phyloP scores from a whole-genome alignment of 2,113 vertebrate species.

The Sceloporus undulatus region DNA sequence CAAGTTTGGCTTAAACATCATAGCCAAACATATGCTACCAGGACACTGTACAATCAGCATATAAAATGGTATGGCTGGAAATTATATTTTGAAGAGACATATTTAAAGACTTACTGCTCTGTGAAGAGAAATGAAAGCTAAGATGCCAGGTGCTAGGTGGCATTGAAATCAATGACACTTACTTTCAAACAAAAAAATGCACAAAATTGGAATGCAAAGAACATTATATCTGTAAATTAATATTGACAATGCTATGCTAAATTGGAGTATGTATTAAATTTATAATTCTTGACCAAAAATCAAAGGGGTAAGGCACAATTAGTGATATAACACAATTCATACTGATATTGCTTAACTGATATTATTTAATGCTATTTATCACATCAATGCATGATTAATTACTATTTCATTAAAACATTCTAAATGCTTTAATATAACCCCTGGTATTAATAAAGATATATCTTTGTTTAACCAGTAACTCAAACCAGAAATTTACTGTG shows the following conservation, averaged over 20 bases:
- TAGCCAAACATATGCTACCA: not conserved
- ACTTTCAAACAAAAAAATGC: not conserved
- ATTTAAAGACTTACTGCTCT: not conserved
- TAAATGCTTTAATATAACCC: not conserved
- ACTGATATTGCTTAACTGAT: conserved; percentile 1
- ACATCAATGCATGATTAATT: not conserved
- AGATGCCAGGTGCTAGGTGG: not conserved
- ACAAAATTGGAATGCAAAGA: not conserved
- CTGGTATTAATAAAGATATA: accelerated
- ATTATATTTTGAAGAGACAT: not conserved
- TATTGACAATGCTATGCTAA: not conserved
- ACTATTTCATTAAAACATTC: not conserved
- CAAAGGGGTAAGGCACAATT: not conserved
- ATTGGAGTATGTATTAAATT: not conserved
- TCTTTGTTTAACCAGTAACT: accelerated
- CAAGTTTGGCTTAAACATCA: not conserved
- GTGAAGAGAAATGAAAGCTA: not conserved
- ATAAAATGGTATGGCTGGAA: not conserved
- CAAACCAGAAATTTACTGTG: not conserved
- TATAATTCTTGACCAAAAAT: not conserved
- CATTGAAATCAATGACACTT: not conserved
- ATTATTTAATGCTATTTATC: not conserved
- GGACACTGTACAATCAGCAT: not conserved
- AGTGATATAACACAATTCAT: not conserved
- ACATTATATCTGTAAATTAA: accelerated